Conservation (phyloP, 2,113 vertebrate species). For the Argyrosomus japonicus region DNA sequence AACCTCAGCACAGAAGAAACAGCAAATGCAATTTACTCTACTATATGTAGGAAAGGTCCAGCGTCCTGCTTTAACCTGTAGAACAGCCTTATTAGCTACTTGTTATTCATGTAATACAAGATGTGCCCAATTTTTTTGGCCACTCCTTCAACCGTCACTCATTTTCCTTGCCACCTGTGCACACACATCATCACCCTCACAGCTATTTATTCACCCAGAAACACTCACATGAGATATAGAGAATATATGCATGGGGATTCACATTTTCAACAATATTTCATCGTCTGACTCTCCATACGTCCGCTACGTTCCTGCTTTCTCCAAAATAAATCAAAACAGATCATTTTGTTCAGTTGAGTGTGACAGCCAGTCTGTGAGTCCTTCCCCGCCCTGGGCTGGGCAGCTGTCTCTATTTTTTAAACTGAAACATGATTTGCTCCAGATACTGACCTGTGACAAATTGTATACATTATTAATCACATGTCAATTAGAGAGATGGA, state of each 20-base stretch:
- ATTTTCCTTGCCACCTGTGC: conserved; percentile 48
- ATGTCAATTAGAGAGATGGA: conserved; percentile 83
- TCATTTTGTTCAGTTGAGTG: conserved; percentile 75
- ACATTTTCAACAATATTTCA: conserved; percentile 65
- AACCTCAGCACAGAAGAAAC: not conserved
- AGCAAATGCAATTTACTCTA: not conserved
- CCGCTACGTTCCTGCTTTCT: conserved; percentile 43
- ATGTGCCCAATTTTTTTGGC: conserved; percentile 30
- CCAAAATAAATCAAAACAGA: conserved; percentile 75
- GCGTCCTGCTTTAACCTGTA: conserved; percentile 9
- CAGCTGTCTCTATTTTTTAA: conserved; percentile 82
- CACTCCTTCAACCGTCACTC: conserved; percentile 55
- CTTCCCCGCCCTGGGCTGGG: conserved; percentile 72
- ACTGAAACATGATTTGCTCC: conserved; percentile 76
- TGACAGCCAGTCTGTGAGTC: conserved; percentile 72
- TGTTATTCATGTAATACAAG: conserved; percentile 40
- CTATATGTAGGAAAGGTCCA: not conserved
- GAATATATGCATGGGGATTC: conserved; percentile 69
- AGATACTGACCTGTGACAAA: conserved; percentile 83
- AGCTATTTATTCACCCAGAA: conserved; percentile 52
- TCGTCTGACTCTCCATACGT: conserved; percentile 47
- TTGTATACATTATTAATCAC: conserved; percentile 86
- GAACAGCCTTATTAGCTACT: conserved; percentile 22
- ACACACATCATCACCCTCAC: conserved; percentile 43
- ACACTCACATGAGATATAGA: conserved; percentile 47